Evolutionary conservation across 1,140 invertebrate species (phyloP).

Genomic region (Orussus abietinus): DNA sequence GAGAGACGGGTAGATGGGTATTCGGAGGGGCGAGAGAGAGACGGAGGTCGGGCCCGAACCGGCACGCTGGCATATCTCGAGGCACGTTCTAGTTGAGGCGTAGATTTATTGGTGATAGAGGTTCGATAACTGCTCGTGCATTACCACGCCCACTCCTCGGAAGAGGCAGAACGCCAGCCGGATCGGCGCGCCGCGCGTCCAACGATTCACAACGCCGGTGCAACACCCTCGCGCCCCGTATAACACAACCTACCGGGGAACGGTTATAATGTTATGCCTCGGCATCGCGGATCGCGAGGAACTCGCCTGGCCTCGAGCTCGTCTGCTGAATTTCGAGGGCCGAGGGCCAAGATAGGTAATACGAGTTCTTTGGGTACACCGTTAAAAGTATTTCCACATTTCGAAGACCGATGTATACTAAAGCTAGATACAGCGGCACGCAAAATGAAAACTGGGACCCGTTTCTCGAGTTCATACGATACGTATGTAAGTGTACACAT

Average conservation of each 20-base stretch:
- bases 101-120: slow-evolving; percentile 47
- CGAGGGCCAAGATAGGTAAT: too few species aligned
- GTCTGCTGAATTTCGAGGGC: too few species aligned
- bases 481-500: too few species aligned
- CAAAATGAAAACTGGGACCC: too few species aligned
- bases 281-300: too few species aligned
- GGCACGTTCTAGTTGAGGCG: slow-evolving; percentile 46
- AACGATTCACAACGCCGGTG: slow-evolving; percentile 9
- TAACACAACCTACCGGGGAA: slow-evolving; percentile 1
- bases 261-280: too few species aligned
- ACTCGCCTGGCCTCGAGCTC: too few species aligned
- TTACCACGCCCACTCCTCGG: slow-evolving; percentile 39
- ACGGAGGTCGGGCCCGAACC: slow-evolving; percentile 9
- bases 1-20: not conserved
- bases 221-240: slow-evolving; percentile 7
- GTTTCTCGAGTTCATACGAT: too few species aligned
- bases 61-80: slow-evolving; percentile 28
- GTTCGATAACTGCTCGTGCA: slow-evolving; percentile 45
- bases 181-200: slow-evolving; percentile 13
- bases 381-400: too few species aligned
- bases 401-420: too few species aligned
- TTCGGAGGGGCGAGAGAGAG: not conserved
- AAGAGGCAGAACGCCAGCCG: slow-evolving; percentile 12
- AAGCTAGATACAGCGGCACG: too few species aligned
- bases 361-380: too few species aligned